These are phyloP conservation scores for Parapristionchus giblindavisi DNA, from an alignment of 2,888 invertebrate species.

Conservation along the genomic window DNA sequence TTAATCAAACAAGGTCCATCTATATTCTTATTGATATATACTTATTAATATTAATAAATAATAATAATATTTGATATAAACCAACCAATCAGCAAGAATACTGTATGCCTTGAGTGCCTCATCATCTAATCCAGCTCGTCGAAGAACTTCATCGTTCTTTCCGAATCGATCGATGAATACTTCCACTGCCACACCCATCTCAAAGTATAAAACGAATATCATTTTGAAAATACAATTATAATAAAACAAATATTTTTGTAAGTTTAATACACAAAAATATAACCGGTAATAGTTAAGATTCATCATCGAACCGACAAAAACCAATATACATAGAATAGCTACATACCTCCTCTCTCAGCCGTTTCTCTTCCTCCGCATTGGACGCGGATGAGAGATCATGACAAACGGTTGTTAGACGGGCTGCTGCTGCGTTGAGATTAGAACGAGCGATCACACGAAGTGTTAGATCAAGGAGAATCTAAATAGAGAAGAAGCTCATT, in stretches of 20 bases:
- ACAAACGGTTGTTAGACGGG: too few species aligned
- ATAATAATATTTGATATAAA: too few species aligned
- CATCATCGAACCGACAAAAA: background rate
- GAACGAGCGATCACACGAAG: conserved; percentile 31
- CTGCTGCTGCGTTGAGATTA: conserved; percentile 30
- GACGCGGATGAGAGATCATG: too few species aligned
- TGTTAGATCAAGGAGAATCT: conserved; percentile 26
- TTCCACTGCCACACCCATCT: background rate
- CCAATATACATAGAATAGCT: background rate
- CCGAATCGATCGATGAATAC: conserved; percentile 32
- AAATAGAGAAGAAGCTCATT: background rate
- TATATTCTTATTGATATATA: too few species aligned
- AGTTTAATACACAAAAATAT: too few species aligned
- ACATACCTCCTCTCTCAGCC: background rate
- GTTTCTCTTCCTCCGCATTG: background rate
- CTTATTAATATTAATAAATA: too few species aligned
- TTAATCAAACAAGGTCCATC: too few species aligned
- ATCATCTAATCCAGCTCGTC: background rate
- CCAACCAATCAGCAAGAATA: conserved; percentile 22
- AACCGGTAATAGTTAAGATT: too few species aligned
- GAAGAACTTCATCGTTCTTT: background rate
- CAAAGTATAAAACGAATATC: background rate
- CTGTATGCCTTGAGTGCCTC: conserved; percentile 19
- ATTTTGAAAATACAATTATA: too few species aligned
- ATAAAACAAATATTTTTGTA: too few species aligned